Evolutionary conservation across 2,888 invertebrate species (phyloP), one percentile per base, ranked within the genome.

Genomic region (Adela reaumurella): DNA sequence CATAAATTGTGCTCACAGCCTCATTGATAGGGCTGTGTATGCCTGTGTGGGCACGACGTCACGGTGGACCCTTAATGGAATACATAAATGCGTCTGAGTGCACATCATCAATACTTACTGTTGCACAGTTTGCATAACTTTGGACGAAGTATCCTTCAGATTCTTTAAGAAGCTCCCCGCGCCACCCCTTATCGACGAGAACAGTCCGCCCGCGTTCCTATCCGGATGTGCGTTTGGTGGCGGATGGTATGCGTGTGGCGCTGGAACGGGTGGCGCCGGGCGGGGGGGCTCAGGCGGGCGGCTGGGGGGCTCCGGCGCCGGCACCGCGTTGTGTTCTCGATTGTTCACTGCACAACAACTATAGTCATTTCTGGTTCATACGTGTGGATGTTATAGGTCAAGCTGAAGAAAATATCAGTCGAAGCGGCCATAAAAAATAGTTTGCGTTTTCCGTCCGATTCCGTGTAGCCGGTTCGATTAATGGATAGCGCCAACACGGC

Each of bases 91-190:
- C 28, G 28, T 11, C 10, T 3, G 17, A 18, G 18, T 16, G 5
- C n/a, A 19, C n/a, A n/a, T n/a, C n/a, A 28, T 24, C 2, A 18
- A 28, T 45, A 83, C 86, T 83, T 65, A 89, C 84, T 94, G 93
- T 67, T 94, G 94, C 55, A 97, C 93, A 35, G 95, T 93, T 67
- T 97, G 94, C 89, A 97, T 96, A 43, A 98, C 95, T 81, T 96
- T 97, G 35, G 89, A 90, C 17, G 97, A 95, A 0, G 96, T 97
- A 62, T 97, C 97, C 68, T 95, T 96, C 20, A 98, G 76, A 64
- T 96, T 97, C 62, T 94, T 95, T 52, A 97, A 81, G 59, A 97
- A 88, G 62, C 88, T 94, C 2, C 96, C 94, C 18, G 97, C 96
- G 46, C 96, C 95, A 19, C 96, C 96, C 65, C 88, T 90, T 28